phyloP scores from a whole-genome alignment of 2,113 vertebrate species.

The Pelodiscus sinensis region DNA sequence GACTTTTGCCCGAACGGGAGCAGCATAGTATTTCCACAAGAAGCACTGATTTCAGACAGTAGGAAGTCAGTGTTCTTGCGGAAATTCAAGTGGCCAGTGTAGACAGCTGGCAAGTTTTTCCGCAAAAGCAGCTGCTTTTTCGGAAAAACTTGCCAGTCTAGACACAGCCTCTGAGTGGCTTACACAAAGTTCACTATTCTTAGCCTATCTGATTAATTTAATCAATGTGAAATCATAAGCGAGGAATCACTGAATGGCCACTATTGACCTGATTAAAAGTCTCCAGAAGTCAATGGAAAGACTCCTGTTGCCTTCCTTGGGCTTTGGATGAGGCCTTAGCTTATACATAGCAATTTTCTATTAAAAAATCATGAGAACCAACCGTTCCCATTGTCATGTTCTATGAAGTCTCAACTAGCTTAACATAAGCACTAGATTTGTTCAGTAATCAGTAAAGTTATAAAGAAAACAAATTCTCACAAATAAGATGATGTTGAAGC shows the following conservation, averaged over 20 bases:
- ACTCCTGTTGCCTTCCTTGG: not conserved
- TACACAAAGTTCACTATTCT: not conserved
- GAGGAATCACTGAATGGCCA: not conserved
- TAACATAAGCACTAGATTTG: not conserved
- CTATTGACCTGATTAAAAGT: not conserved
- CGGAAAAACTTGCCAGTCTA: no score
- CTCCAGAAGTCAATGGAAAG: not conserved
- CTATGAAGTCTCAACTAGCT: not conserved
- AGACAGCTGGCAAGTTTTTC: no score
- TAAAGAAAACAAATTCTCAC: not conserved
- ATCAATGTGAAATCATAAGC: not conserved
- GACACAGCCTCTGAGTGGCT: no score
- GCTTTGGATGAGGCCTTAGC: rapidly evolving
- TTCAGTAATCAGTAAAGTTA: not conserved
- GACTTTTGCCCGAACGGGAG: no score
- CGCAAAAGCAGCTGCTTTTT: no score
- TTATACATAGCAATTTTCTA: not conserved
- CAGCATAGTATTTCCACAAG: no score
- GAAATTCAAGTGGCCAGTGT: no score
- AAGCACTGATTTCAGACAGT: no score
- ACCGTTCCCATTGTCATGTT: not conserved
- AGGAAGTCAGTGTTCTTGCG: no score
- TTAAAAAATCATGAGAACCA: not conserved
- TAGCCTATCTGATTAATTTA: not conserved
- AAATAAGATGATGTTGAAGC: not conserved